Base-by-base conservation (phyloP, 2,888 invertebrate genomes). In the Glaucopsyche alexis region DNA sequence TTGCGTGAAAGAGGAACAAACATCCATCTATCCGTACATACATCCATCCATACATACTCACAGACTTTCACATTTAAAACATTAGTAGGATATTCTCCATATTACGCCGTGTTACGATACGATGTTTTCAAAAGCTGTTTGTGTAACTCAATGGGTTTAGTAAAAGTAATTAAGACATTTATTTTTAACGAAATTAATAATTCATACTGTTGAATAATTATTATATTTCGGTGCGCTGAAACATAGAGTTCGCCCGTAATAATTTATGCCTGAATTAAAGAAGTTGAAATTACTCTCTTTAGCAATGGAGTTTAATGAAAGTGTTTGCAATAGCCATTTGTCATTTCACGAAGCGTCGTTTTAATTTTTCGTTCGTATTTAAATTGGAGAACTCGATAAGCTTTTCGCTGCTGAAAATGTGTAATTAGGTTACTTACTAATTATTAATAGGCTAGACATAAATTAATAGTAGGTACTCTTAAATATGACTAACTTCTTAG, bases 191-290 rank as follows among this genome's bases (percentile, higher is more conserved):
- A 29, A 60, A 60, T 60, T 60, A 60, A 60, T 38, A 60, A 60
- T 60, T 60, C 60, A 60, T 60, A 38, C 29, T 60, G 29, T 60
- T 60, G 60, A 60, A 60, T 60, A 55, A 55, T 55, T 55, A 60
- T 60, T 60, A 60, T 60, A 60, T 60, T 38, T 29, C 14, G 29
- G 29, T 60, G 60, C 60, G 60, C 60, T 60, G 13, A 60, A 60
- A 29, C 13, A 60, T 60, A 60, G 60, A 29, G 29, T 7, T 60
- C 38, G 7, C 0, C 2, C 4, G 29, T 60, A 83, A 83, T 83
- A 83, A 84, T 83, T 83, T 82, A 83, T 82, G 80, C 74, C 75
- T 77, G 79, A 84, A 81, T 84, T 82, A 82, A 83, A 84, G 81
- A 84, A 83, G 78, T 82, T 80, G 77, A 81, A 83, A 80, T 82